phyloP scores from a whole-genome alignment of 2,113 vertebrate genomes.

The Leucoraja erinaceus region DNA sequence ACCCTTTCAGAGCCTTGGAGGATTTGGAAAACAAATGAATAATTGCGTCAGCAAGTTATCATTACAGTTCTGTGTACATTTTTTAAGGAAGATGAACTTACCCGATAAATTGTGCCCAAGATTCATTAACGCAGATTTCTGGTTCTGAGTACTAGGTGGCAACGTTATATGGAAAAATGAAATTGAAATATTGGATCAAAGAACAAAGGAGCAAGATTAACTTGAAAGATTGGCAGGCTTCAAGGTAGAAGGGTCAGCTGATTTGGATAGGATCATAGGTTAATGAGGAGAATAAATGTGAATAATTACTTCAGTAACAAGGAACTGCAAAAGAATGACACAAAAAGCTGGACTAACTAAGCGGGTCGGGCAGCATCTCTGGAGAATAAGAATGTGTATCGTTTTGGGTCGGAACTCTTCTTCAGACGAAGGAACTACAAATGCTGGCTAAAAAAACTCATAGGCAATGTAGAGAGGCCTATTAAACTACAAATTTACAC shows the following conservation, averaged over 20 bases:
- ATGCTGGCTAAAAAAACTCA: no score
- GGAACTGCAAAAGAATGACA: no score
- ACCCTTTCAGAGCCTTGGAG: not conserved
- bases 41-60: constrained; percentile 7
- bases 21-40: not conserved
- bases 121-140: not conserved
- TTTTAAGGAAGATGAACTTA: not conserved
- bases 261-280: not conserved
- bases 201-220: not conserved
- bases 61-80: not conserved
- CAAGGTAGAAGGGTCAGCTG: not conserved
- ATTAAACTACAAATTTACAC: no score
- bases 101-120: not conserved
- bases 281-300: not conserved
- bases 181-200: not conserved
- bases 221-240: not conserved
- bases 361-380: no score
- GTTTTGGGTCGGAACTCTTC: no score
- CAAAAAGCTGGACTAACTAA: no score
- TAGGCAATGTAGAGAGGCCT: no score
- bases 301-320: no score
- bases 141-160: not conserved
- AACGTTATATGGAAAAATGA: not conserved
- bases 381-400: no score
- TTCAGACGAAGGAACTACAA: no score